Percentiles rank a stretch among this genome's conserved stretches.
Evolutionary conservation across 2,888 invertebrate species (phyloP).

Genomic region (Cantharis lateralis): DNA sequence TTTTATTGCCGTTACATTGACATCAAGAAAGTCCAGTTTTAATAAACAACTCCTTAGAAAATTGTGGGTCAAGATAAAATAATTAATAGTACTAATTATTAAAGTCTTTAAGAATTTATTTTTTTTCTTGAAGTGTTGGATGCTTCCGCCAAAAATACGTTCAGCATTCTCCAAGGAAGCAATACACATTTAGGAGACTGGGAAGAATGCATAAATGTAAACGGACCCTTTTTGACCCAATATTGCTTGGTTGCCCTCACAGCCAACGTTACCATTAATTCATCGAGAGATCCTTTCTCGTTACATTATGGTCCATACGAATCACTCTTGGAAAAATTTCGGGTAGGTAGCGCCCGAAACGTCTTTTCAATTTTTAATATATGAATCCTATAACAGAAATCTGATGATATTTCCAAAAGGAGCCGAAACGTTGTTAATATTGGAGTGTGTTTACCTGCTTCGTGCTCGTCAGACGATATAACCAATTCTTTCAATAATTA

Average conservation of each 20-base stretch:
- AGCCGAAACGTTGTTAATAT: background rate
- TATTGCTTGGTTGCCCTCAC: background rate
- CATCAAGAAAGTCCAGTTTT: no score
- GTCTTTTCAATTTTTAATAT: no score
- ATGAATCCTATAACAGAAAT: background rate
- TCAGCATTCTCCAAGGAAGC: background rate
- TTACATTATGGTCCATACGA: background rate
- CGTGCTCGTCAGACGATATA: background rate
- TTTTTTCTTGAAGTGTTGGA: background rate
- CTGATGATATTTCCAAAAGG: background rate
- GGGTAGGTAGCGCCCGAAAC: background rate
- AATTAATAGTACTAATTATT: no score
- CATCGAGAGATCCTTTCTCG: background rate
- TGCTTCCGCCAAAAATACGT: background rate
- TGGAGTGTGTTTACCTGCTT: background rate
- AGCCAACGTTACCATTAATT: background rate
- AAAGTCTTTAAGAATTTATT: no score
- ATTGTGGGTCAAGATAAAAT: no score
- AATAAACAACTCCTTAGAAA: no score
- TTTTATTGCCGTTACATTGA: no score
- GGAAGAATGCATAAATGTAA: background rate
- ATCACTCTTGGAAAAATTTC: background rate
- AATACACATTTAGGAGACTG: background rate
- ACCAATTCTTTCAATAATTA: background rate
- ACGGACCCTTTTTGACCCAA: background rate